These are phyloP conservation scores for Drosophila emarginata DNA, from an alignment of 2,888 invertebrate species.

Conservation along the genomic window DNA sequence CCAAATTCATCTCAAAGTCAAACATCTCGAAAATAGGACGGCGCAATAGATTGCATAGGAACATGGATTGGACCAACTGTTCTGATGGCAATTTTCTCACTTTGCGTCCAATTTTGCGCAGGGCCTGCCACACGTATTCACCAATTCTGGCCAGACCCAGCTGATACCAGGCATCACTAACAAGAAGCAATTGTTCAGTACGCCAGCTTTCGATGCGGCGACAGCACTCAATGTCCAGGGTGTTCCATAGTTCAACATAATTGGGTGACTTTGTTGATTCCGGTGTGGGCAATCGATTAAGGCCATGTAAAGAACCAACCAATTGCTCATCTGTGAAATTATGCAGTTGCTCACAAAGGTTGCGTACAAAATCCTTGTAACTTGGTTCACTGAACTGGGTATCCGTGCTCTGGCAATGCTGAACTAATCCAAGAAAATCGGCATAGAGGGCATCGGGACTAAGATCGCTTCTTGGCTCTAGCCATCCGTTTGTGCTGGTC, in stretches of 20 bases:
- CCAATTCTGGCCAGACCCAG: constrained; percentile 84
- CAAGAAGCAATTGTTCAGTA: constrained; percentile 84
- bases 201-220: constrained; percentile 83
- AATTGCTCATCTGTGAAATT: constrained; percentile 85
- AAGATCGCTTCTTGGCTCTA: constrained; percentile 26
- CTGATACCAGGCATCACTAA: constrained; percentile 86
- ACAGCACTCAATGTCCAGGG: constrained; percentile 87
- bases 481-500: constrained; percentile 31
- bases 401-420: constrained; percentile 60
- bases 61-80: constrained; percentile 87
- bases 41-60: constrained; percentile 86
- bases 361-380: constrained; percentile 68
- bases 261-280: constrained; percentile 84
- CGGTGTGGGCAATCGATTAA: constrained; percentile 84
- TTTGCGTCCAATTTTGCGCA: constrained; percentile 85
- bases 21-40: constrained; percentile 85
- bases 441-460: constrained; percentile 51
- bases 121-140: constrained; percentile 84
- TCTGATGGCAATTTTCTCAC: constrained; percentile 85
- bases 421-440: constrained; percentile 60
- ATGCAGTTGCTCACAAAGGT: constrained; percentile 83
- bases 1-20: constrained; percentile 86
- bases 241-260: constrained; percentile 86
- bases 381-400: constrained; percentile 66
- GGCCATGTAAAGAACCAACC: constrained; percentile 83